Evolutionary conservation across 2,113 vertebrate genomes (phyloP), one percentile per base, ranked within the genome.

Genomic region (Hymenochirus boettgeri): DNA sequence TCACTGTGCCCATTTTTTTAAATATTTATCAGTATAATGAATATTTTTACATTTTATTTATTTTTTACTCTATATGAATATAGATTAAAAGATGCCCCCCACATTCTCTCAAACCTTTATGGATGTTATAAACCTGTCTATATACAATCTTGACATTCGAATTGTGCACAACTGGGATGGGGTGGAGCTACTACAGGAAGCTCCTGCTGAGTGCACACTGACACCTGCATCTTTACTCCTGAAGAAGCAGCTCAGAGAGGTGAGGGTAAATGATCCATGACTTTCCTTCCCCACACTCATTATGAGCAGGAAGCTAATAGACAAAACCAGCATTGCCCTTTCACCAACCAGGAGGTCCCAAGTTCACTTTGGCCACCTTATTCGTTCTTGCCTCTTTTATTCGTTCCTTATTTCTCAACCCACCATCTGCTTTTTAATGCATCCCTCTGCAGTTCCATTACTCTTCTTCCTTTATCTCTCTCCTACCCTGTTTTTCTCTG

Each of bases 251-350:
- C 52, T 29, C 7, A 31, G 26, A 25, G 39, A 42, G 39, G 39
- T 42, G 39, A 42, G 25, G 17, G 52, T 55, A 55, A 55, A 3
- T 55, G 52, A 55, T 27, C 52, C 52, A 31, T 55, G n/a, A 18
- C 52, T 29, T 7, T 24, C 13, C 50, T 53, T 53, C 50, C 50
- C 13, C 11, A 8, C 13, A 15, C 50, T 53, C 23, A 29, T n/a
- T n/a, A 55, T 11, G 26, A 19, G 15, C 26, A 55, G 52, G 52
- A 55, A 55, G 52, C 52, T 1, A 18, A 18, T n/a, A 18, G 50
- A 10, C 15, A 15, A 53, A 53, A 17, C 25, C 26, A 18, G 26
- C 50, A 25, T 17, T 11, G 3, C 10, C 11, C 5, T 17, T 17
- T 25, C 12, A 23, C 50, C 26, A 12, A 25, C 23, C 4, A 5